phyloP scores from a whole-genome alignment of 2,797 vertebrate genomes.

The Decapterus maruadsi region DNA sequence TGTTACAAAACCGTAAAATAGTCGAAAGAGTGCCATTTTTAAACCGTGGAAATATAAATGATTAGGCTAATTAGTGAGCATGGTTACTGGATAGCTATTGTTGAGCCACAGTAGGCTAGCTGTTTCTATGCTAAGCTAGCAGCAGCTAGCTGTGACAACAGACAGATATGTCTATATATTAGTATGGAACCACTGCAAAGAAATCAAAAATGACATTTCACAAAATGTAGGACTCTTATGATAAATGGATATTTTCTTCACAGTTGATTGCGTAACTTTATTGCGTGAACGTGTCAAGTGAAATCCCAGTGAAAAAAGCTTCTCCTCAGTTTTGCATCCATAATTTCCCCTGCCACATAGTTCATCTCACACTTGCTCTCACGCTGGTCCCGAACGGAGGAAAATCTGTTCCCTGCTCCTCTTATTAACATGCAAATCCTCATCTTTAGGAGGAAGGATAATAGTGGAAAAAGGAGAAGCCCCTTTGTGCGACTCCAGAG shows the following conservation, averaged over 20 bases:
- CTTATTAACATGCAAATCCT: conserved; percentile 88
- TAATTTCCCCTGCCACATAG: conserved; percentile 16
- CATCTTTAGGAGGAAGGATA: conserved; percentile 55
- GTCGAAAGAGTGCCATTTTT: too few species aligned
- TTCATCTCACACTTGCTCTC: conserved; percentile 40
- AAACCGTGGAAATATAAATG: too few species aligned
- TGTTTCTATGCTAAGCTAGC: background rate
- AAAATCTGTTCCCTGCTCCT: conserved; percentile 50
- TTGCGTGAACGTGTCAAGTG: conserved; percentile 7
- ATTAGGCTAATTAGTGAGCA: too few species aligned
- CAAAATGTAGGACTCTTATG: conserved; percentile 5
- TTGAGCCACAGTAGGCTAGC: too few species aligned
- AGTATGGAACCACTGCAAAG: conserved; percentile 17
- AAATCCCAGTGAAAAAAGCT: background rate
- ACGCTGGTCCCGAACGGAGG: conserved; percentile 21
- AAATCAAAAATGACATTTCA: conserved; percentile 4
- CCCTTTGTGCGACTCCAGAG: conserved; percentile 46
- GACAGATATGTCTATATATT: background rate
- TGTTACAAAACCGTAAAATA: too few species aligned
- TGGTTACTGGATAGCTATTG: too few species aligned
- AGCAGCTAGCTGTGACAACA: background rate
- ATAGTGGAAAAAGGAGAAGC: conserved; percentile 10
- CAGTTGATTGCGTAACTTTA: conserved; percentile 21
- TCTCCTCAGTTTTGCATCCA: conserved; percentile 22
- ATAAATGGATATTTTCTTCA: conserved; percentile 22